Evolutionary conservation across 1,140 invertebrate genomes (phyloP).

Genomic region (Kradibia gibbosae): DNA sequence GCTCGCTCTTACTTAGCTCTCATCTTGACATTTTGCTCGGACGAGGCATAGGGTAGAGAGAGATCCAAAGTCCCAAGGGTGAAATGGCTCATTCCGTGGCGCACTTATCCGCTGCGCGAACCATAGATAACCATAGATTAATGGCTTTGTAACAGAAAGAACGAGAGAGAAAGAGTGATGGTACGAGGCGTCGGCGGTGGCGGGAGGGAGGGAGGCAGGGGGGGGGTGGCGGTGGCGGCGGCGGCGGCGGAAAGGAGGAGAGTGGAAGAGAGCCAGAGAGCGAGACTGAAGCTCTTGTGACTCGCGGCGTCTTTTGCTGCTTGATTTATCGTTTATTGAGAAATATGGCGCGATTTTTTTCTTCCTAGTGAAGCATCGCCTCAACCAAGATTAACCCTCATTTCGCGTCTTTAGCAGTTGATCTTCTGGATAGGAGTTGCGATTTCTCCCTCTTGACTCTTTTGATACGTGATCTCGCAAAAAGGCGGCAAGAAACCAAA

Average conservation of each 20-base stretch:
- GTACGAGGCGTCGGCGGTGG: too few relatives aligned
- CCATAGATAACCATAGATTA: slow-evolving; percentile 73
- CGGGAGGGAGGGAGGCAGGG: background rate
- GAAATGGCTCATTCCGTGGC: slow-evolving; percentile 70
- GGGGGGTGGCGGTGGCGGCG: too few relatives aligned
- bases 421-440: background rate
- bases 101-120: slow-evolving; percentile 67
- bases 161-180: slow-evolving; percentile 51
- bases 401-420: slow-evolving; percentile 6
- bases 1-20: too few relatives aligned
- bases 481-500: background rate
- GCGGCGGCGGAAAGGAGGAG: background rate
- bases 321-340: slow-evolving; percentile 72
- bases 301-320: slow-evolving; percentile 54
- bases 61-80: slow-evolving; percentile 69
- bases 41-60: slow-evolving; percentile 47
- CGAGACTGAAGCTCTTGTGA: slow-evolving; percentile 53
- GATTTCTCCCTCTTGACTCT: background rate
- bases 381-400: slow-evolving; percentile 34
- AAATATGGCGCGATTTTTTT: slow-evolving; percentile 65
- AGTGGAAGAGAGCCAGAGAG: slow-evolving; percentile 45
- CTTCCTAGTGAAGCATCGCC: background rate
- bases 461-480: slow-evolving; percentile 31
- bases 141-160: slow-evolving; percentile 65
- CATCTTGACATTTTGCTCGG: slow-evolving; percentile 37